Conservation (phyloP, 1,140 invertebrate genomes). For the Cydia strobilella region DNA sequence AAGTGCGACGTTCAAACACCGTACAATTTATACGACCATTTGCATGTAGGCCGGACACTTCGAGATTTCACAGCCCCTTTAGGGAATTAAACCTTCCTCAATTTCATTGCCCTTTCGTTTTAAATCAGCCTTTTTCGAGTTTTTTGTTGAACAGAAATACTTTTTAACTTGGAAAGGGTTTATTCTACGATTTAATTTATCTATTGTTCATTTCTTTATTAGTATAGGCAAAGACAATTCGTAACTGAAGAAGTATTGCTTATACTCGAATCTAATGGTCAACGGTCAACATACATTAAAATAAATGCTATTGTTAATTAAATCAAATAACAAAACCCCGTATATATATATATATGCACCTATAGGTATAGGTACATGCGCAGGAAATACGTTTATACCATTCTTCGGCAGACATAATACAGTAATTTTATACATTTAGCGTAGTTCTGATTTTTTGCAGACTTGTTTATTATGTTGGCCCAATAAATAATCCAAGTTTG, state of each 20-base stretch:
- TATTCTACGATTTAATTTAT: neutral
- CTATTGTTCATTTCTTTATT: neutral
- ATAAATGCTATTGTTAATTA: too few relatives aligned
- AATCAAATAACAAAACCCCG: too few relatives aligned
- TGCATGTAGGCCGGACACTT: slow-evolving; percentile 30
- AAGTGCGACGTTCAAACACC: slow-evolving; percentile 29
- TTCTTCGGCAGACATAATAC: too few relatives aligned
- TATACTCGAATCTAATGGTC: too few relatives aligned
- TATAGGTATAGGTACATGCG: too few relatives aligned
- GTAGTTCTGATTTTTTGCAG: too few relatives aligned
- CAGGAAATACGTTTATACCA: too few relatives aligned
- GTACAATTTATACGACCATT: slow-evolving; percentile 33
- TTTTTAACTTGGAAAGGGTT: neutral
- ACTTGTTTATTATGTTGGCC: too few relatives aligned
- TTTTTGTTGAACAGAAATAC: neutral
- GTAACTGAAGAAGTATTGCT: neutral
- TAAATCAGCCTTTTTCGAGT: neutral
- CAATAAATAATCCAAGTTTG: too few relatives aligned
- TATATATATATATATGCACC: too few relatives aligned
- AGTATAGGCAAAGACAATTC: neutral
- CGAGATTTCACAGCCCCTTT: slow-evolving; percentile 29
- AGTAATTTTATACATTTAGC: too few relatives aligned
- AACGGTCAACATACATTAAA: too few relatives aligned
- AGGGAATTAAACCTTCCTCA: slow-evolving; percentile 23
- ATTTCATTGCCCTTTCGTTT: slow-evolving; percentile 30